A percentile compares a stretch with the other conserved stretches of the same genome.
These are phyloP conservation scores for Drosophila vallismaia DNA, from an alignment of 2,888 invertebrate genomes.

Conservation along the genomic window DNA sequence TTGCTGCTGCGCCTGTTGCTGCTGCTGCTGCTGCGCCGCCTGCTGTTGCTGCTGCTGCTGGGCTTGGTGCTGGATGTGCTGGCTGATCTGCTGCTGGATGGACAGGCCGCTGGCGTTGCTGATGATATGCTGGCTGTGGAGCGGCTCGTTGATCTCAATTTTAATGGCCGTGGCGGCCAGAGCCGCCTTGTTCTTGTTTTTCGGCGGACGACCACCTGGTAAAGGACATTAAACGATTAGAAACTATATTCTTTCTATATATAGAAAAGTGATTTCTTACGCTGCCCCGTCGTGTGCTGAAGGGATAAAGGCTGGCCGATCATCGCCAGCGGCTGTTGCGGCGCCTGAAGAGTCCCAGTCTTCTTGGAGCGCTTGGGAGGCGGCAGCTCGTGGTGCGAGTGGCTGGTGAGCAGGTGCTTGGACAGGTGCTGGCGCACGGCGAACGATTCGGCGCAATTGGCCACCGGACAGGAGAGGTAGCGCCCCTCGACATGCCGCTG, in stretches of 20 bases:
- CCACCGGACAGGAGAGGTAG: conserved; percentile 83
- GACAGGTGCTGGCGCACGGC: conserved; percentile 84
- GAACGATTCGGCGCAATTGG: conserved; percentile 83
- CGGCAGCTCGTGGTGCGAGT: conserved; percentile 83
- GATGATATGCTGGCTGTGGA: conserved; percentile 81
- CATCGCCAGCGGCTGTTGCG: conserved; percentile 82
- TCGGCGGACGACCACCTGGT: conserved; percentile 83
- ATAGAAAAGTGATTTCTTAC: conserved; percentile 59
- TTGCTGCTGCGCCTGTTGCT: conserved; percentile 63
- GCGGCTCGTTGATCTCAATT: conserved; percentile 81
- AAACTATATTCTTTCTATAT: too few relatives aligned
- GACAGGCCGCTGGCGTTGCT: conserved; percentile 81
- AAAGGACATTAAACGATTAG: background rate
- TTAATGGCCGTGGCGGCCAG: conserved; percentile 80
- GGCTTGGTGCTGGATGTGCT: conserved; percentile 79
- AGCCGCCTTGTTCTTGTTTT: conserved; percentile 79
- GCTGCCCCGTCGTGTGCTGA: conserved; percentile 83
- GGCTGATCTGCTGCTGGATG: conserved; percentile 82
- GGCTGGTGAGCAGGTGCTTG: conserved; percentile 84
- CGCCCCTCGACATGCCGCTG: conserved; percentile 84
- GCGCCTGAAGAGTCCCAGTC: conserved; percentile 77
- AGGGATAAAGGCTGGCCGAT: conserved; percentile 83
- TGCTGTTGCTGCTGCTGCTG: conserved; percentile 59
- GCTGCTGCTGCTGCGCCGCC: conserved; percentile 55
- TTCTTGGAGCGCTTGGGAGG: conserved; percentile 84